phyloP scores from a whole-genome alignment of 2,888 invertebrate genomes.

The Drosophila atroscutellata region DNA sequence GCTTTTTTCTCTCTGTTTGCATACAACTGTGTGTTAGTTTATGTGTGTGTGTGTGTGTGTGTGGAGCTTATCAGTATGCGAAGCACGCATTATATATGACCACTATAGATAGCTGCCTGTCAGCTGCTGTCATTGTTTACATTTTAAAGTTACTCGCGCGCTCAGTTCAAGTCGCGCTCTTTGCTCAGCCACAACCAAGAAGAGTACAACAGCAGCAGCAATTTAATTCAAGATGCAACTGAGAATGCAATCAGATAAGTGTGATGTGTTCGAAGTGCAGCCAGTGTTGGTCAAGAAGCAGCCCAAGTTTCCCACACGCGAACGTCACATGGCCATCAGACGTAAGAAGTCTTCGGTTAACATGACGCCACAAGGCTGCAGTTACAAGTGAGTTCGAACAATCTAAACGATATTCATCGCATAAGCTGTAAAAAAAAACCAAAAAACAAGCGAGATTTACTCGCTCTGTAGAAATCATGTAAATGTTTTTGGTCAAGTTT shows the following conservation, averaged over 20 bases:
- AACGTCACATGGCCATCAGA: slow-evolving; percentile 89
- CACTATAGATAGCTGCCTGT: slow-evolving; percentile 55
- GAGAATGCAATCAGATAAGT: slow-evolving; percentile 45
- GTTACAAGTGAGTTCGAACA: slow-evolving; percentile 38
- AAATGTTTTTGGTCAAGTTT: slow-evolving; percentile 16
- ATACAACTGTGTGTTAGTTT: slow-evolving; percentile 5
- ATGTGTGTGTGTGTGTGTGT: slow-evolving; percentile 5
- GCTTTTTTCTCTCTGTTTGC: slow-evolving; percentile 9
- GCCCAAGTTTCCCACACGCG: slow-evolving; percentile 89
- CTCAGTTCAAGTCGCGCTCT: slow-evolving; percentile 26
- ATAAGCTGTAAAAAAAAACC: background rate
- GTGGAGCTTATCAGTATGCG: slow-evolving; percentile 52
- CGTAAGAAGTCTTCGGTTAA: slow-evolving; percentile 85
- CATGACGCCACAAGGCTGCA: slow-evolving; percentile 46
- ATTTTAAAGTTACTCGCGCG: slow-evolving; percentile 46
- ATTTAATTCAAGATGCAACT: slow-evolving; percentile 51
- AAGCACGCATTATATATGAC: slow-evolving; percentile 51
- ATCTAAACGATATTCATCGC: slow-evolving; percentile 22
- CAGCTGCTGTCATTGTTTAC: slow-evolving; percentile 50
- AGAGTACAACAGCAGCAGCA: background rate
- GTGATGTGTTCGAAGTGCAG: slow-evolving; percentile 80
- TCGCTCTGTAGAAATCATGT: slow-evolving; percentile 3
- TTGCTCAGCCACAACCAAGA: slow-evolving; percentile 9
- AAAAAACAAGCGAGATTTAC: background rate
- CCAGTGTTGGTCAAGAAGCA: slow-evolving; percentile 86